Evolutionary conservation across 2,888 invertebrate genomes (phyloP).

Genomic region (Eupeodes latifasciatus): DNA sequence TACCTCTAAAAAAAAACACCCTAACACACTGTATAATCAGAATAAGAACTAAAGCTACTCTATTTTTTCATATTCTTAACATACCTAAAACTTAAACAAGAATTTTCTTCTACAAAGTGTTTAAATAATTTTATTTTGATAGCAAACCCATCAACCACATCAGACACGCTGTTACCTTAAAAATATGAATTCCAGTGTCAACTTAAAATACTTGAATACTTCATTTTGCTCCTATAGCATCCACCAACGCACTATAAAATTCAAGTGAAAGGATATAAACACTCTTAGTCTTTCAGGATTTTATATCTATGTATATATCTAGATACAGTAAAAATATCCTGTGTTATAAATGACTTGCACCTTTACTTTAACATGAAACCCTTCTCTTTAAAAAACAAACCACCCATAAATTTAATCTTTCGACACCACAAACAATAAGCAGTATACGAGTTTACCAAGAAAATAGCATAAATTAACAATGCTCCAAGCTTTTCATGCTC

Average conservation of each 20-base stretch:
- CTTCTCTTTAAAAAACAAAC: not conserved
- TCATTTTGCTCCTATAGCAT: not conserved
- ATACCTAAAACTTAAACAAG: too few species aligned
- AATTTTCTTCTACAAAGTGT: too few species aligned
- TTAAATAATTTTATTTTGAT: too few species aligned
- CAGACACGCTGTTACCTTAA: too few species aligned
- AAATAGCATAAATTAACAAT: not conserved
- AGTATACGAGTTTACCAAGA: not conserved
- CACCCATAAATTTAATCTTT: conserved; percentile 30
- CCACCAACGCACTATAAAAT: not conserved
- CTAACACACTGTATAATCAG: too few species aligned
- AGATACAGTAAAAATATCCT: not conserved
- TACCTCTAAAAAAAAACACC: too few species aligned
- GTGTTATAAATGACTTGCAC: not conserved
- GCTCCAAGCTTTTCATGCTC: not conserved
- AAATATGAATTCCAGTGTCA: too few species aligned
- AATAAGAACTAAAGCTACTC: too few species aligned
- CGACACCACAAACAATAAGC: conserved; percentile 15
- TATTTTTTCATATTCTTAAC: too few species aligned
- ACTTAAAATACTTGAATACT: too few species aligned
- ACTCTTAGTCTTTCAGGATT: not conserved
- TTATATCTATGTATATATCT: not conserved
- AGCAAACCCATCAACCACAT: too few species aligned
- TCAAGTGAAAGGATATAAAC: not conserved
- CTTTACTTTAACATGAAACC: not conserved